These are phyloP conservation scores for Euborellia annulipes DNA, from an alignment of 1,140 invertebrate genomes.

Conservation along the genomic window DNA sequence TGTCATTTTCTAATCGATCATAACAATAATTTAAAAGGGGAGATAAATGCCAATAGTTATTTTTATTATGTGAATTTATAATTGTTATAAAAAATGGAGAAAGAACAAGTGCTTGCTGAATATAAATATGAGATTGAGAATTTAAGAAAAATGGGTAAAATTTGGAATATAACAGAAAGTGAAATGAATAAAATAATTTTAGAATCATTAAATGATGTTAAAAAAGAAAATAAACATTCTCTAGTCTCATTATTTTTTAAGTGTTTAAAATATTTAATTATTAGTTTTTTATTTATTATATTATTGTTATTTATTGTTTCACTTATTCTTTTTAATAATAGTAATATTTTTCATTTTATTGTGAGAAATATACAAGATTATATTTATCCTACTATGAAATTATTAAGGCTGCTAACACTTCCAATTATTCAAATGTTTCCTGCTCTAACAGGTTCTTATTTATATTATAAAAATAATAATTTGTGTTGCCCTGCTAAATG, in stretches of 20 bases:
- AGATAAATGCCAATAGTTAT: too few species aligned
- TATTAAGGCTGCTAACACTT: conserved; percentile 40
- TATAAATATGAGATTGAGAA: conserved; percentile 22
- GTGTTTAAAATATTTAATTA: conserved; percentile 11
- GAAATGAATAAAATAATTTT: conserved; percentile 35
- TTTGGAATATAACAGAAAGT: conserved; percentile 28
- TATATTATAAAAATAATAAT: too few species aligned
- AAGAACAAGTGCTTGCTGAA: conserved; percentile 1
- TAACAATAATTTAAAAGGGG: too few species aligned
- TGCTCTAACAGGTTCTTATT: conserved; percentile 36
- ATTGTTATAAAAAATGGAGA: too few species aligned
- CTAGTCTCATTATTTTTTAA: conserved; percentile 8
- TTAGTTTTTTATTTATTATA: conserved; percentile 17
- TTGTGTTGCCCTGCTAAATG: too few species aligned
- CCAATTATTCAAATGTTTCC: conserved; percentile 42
- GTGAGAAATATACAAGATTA: conserved; percentile 46
- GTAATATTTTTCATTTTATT: conserved; percentile 31
- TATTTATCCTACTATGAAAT: conserved; percentile 47
- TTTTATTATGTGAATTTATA: too few species aligned
- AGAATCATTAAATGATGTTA: conserved; percentile 29
- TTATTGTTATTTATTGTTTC: conserved; percentile 22
- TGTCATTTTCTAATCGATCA: too few species aligned
- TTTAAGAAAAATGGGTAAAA: conserved; percentile 21
- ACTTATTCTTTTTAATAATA: conserved; percentile 25
- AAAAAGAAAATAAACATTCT: conserved; percentile 17